A percentile compares a stretch with the other conserved stretches of the same genome.
Evolutionary conservation across 2,113 vertebrate genomes (phyloP).

Genomic region (Triplophysa rosa): DNA sequence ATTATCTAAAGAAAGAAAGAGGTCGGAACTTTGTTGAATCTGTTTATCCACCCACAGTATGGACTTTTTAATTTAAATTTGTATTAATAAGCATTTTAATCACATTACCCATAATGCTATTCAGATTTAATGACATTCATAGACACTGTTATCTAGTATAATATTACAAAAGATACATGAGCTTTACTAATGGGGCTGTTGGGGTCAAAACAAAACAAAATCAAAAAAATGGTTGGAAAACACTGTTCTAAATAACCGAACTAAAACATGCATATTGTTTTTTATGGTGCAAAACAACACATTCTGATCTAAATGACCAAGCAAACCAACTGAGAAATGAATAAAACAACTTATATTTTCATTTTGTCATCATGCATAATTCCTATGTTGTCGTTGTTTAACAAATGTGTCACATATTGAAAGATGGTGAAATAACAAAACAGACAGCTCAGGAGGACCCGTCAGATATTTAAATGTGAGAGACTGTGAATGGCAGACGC

Average conservation of each 20-base stretch:
- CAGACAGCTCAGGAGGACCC: background rate
- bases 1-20: too few relatives aligned
- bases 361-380: background rate
- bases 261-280: background rate
- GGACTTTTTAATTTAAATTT: too few relatives aligned
- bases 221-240: too few relatives aligned
- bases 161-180: too few relatives aligned
- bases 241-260: background rate
- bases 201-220: too few relatives aligned
- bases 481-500: background rate
- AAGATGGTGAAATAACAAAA: background rate
- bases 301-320: background rate
- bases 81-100: too few relatives aligned
- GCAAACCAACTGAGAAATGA: background rate
- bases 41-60: too few relatives aligned
- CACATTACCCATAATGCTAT: too few relatives aligned
- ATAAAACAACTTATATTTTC: background rate
- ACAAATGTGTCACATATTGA: background rate
- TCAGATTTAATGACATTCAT: too few relatives aligned
- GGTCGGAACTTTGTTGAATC: too few relatives aligned
- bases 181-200: too few relatives aligned
- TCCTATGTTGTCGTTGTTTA: background rate
- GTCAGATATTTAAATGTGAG: constrained; percentile 37
- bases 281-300: background rate
- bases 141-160: too few relatives aligned